Conservation (phyloP, 2,888 invertebrate genomes). For the Spodoptera exigua region DNA sequence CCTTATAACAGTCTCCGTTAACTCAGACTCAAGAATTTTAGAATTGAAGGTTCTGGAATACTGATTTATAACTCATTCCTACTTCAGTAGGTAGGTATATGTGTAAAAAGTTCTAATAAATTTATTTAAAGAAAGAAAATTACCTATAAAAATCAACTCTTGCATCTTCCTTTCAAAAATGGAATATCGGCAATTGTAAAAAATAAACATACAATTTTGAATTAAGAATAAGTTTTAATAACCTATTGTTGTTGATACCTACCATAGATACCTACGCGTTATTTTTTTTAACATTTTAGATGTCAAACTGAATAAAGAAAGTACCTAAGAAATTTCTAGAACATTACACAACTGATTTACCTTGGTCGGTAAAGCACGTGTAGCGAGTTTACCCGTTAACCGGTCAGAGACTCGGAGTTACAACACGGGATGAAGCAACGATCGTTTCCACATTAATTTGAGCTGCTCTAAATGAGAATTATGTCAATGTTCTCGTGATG, state of each 20-base stretch:
- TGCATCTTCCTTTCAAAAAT: too few species aligned
- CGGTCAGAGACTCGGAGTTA: constrained; percentile 12
- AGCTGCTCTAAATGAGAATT: constrained; percentile 1
- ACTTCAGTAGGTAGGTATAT: not conserved
- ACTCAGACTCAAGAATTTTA: constrained; percentile 39
- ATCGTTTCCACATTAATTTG: constrained; percentile 9
- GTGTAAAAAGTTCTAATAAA: constrained; percentile 1
- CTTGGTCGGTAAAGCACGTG: constrained; percentile 7
- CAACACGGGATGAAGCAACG: constrained; percentile 15
- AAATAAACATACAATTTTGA: too few species aligned
- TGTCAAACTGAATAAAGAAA: too few species aligned
- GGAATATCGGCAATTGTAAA: too few species aligned
- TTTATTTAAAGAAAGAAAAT: constrained; percentile 1
- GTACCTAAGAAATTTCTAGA: constrained; percentile 1
- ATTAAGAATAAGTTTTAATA: too few species aligned
- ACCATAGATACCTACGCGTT: too few species aligned
- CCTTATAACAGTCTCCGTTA: constrained; percentile 46
- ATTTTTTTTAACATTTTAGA: too few species aligned
- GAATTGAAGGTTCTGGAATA: constrained; percentile 36
- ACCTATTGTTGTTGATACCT: too few species aligned
- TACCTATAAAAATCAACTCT: too few species aligned
- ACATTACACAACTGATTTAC: constrained; percentile 13
- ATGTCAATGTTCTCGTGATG: too few species aligned
- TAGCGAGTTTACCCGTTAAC: constrained; percentile 19
- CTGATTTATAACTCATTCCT: constrained; percentile 8